These are phyloP conservation scores for Brachionus paranguensis DNA, from an alignment of 1,140 invertebrate species.

Conservation along the genomic window DNA sequence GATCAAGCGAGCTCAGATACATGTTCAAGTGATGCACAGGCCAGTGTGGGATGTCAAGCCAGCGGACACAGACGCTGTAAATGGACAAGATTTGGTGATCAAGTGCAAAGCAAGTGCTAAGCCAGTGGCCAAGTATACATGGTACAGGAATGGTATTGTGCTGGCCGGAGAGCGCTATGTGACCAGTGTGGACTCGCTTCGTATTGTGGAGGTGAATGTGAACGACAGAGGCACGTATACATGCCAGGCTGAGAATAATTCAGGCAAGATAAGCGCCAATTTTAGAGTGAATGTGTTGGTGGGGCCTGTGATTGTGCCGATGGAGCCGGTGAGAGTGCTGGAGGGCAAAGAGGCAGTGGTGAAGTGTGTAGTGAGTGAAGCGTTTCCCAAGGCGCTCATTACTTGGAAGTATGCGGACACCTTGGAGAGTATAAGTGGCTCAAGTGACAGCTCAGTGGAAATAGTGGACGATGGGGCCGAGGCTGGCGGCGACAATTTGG, in stretches of 20 bases:
- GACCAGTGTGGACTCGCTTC: not conserved
- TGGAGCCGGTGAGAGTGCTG: not conserved
- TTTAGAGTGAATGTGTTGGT: not conserved
- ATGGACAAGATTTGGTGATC: not conserved
- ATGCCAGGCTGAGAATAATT: slow-evolving; percentile 25
- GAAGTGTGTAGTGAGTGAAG: slow-evolving; percentile 20
- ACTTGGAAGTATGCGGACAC: slow-evolving; percentile 33
- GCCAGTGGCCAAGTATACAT: not conserved
- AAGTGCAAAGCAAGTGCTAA: slow-evolving; percentile 8
- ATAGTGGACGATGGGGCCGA: not conserved
- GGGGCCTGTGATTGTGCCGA: not conserved
- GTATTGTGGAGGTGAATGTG: not conserved
- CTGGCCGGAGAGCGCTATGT: slow-evolving; percentile 3
- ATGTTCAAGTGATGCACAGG: slow-evolving; percentile 8
- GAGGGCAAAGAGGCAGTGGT: not conserved
- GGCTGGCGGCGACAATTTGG: not conserved
- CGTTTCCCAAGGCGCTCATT: slow-evolving; percentile 23
- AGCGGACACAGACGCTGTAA: not conserved
- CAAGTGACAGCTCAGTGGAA: not conserved
- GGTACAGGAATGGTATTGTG: slow-evolving; percentile 1
- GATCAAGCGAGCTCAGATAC: slow-evolving; percentile 10
- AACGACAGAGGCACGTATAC: not conserved
- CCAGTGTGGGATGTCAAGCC: not conserved
- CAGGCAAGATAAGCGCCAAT: slow-evolving; percentile 5
- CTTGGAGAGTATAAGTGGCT: not conserved